A percentile compares a stretch with the other conserved stretches of the same genome.
These are phyloP conservation scores for Dynastes tityus DNA, from an alignment of 2,888 invertebrate species.

Conservation along the genomic window DNA sequence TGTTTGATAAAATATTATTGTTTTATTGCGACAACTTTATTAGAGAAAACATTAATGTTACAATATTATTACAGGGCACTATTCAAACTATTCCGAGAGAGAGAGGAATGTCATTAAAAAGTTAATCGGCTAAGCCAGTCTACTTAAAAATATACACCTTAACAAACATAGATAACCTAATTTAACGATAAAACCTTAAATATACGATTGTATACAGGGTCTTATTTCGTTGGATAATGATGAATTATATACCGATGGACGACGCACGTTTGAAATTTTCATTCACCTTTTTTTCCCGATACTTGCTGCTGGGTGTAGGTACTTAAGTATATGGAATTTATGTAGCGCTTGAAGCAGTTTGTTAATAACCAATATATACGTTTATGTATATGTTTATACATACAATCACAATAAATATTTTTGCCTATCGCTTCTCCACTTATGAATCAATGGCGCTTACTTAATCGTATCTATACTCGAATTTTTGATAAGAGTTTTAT, in stretches of 20 bases:
- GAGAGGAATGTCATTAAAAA: constrained; percentile 6
- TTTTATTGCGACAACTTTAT: background rate
- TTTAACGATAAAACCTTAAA: constrained; percentile 33
- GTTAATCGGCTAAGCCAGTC: constrained; percentile 29
- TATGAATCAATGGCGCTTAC: constrained; percentile 32
- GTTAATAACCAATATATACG: background rate
- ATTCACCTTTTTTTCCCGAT: constrained; percentile 1
- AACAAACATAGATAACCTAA: constrained; percentile 45
- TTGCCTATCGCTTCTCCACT: constrained; percentile 7
- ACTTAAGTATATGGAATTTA: background rate
- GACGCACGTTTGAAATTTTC: background rate
- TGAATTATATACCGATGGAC: background rate
- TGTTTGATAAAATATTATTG: constrained; percentile 1
- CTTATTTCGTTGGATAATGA: background rate
- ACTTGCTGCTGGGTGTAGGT: background rate
- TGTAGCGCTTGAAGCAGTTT: background rate
- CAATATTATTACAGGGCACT: background rate
- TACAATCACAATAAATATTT: constrained; percentile 4
- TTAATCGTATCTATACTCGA: constrained; percentile 34
- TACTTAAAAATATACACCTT: constrained; percentile 35
- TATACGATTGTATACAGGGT: constrained; percentile 17
- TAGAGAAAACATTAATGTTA: background rate
- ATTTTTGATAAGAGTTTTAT: constrained; percentile 42
- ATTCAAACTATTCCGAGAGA: constrained; percentile 10
- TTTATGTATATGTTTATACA: constrained; percentile 13